Conservation (phyloP, 2,113 vertebrate genomes). For the Macrotus californicus region DNA sequence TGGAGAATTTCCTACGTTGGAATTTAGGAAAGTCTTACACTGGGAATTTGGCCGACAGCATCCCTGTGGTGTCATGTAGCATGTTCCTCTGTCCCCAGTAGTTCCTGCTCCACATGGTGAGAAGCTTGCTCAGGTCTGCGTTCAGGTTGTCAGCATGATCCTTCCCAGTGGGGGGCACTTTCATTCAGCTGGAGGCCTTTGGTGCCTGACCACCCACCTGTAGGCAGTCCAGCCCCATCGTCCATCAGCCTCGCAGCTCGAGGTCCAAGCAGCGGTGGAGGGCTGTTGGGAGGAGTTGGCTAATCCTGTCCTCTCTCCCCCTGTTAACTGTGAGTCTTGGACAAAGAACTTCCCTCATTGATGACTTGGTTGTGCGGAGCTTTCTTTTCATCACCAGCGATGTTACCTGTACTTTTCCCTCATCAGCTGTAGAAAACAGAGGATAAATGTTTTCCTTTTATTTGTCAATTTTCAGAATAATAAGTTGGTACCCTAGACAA, state of each 20-base stretch:
- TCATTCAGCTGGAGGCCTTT: background rate
- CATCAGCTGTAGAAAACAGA: background rate
- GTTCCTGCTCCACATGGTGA: background rate
- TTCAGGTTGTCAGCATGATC: background rate
- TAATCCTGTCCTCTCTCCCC: background rate
- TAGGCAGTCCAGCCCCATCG: too few relatives aligned
- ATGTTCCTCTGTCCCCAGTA: background rate
- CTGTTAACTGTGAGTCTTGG: background rate
- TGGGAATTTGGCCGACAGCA: background rate
- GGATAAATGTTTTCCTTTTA: background rate
- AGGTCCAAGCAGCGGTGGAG: background rate
- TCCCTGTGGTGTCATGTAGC: background rate
- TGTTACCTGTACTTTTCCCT: background rate
- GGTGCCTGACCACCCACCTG: rapidly evolving
- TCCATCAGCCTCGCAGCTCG: rapidly evolving
- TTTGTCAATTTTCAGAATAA: background rate
- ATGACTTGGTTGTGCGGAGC: background rate
- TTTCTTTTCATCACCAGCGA: background rate
- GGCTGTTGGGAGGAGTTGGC: background rate
- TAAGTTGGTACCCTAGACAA: background rate
- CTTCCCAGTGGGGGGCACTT: background rate
- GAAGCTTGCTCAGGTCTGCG: background rate
- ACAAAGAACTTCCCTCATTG: background rate
- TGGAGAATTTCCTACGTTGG: background rate
- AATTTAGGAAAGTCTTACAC: background rate